Percentiles rank a stretch among this genome's conserved stretches.
Conservation (phyloP, 1,140 invertebrate species). For the Eumaeus atala region DNA sequence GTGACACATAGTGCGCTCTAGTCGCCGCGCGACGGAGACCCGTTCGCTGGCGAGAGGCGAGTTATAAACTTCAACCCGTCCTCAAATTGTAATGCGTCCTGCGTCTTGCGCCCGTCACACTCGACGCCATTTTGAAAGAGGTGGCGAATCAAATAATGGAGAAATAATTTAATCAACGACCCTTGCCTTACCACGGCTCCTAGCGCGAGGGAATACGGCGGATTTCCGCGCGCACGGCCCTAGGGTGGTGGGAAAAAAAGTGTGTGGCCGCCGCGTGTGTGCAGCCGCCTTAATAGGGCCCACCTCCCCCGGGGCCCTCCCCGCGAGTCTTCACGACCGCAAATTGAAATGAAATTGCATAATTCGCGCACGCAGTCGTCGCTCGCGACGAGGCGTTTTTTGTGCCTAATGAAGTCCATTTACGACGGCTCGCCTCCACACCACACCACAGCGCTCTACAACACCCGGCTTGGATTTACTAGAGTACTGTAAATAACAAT, state of each 20-base stretch:
- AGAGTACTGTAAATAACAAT: no score
- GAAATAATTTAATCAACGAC: slow-evolving; percentile 65
- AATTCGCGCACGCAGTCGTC: slow-evolving; percentile 41
- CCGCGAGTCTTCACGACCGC: slow-evolving; percentile 33
- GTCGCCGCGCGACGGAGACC: no score
- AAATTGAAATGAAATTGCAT: slow-evolving; percentile 66
- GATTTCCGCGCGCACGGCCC: slow-evolving; percentile 24
- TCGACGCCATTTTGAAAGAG: slow-evolving; percentile 61
- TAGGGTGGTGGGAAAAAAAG: no score
- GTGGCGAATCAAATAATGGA: slow-evolving; percentile 69
- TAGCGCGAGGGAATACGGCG: slow-evolving; percentile 29
- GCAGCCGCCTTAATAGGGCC: slow-evolving; percentile 27
- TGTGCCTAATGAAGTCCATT: no score
- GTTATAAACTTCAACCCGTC: no score
- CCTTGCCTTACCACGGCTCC: slow-evolving; percentile 17
- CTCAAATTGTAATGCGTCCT: neutral
- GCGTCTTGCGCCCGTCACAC: slow-evolving; percentile 12
- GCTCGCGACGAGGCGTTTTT: slow-evolving; percentile 3
- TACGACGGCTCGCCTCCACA: no score
- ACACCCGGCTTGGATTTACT: no score
- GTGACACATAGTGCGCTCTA: no score
- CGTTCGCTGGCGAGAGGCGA: no score
- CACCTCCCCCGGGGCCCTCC: slow-evolving; percentile 14
- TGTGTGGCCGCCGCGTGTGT: no score
- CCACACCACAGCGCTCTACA: no score